A percentile compares a stretch with the other conserved stretches of the same genome.
These are phyloP conservation scores for Reticulitermes speratus DNA, from an alignment of 1,140 invertebrate genomes.

Conservation along the genomic window DNA sequence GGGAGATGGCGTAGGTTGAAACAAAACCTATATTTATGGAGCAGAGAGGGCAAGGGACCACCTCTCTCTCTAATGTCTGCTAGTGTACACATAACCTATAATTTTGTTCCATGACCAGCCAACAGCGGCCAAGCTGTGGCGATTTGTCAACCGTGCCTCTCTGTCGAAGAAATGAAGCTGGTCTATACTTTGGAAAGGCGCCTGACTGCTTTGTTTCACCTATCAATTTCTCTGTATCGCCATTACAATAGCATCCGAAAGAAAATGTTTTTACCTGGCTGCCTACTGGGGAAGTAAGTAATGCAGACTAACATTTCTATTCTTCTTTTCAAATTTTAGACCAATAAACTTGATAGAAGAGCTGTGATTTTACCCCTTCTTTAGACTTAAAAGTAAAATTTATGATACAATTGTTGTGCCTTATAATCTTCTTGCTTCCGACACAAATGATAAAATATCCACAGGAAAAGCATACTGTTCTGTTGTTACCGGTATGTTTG, in stretches of 20 bases:
- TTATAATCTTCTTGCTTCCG: background rate
- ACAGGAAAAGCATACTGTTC: too few relatives aligned
- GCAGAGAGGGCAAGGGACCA: background rate
- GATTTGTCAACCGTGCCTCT: slow-evolving; percentile 14
- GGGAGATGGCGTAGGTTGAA: slow-evolving; percentile 7
- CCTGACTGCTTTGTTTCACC: background rate
- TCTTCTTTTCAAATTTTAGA: background rate
- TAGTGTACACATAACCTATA: background rate
- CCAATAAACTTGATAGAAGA: background rate
- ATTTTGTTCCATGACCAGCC: background rate
- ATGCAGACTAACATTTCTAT: background rate
- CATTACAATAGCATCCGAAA: background rate
- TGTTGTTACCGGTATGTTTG: too few relatives aligned
- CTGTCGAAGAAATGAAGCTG: background rate
- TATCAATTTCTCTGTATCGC: background rate
- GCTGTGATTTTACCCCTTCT: background rate
- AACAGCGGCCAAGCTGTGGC: background rate
- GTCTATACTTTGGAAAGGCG: slow-evolving; percentile 6
- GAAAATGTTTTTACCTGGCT: background rate
- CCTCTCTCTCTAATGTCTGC: background rate
- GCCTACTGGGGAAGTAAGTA: background rate
- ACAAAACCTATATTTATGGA: slow-evolving; percentile 4
- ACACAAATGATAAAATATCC: too few relatives aligned
- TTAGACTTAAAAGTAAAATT: background rate
- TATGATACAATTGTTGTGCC: background rate